These are phyloP conservation scores for Siniperca knerii DNA, from an alignment of 2,113 vertebrate genomes.

Conservation along the genomic window DNA sequence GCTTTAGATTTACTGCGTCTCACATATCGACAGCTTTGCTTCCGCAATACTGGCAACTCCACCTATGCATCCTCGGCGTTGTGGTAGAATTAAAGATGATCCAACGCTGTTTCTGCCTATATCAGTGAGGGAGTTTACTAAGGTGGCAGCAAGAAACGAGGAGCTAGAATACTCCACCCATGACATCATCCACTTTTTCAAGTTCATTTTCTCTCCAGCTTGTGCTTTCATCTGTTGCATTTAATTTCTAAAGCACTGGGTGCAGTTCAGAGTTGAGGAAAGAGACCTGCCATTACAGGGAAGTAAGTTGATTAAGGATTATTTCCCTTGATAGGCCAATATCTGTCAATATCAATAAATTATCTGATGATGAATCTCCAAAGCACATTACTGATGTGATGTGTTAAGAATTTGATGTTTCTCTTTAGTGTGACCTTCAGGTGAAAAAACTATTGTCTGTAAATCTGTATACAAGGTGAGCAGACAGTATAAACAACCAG, in stretches of 20 bases:
- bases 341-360: neutral
- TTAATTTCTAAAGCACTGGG: slow-evolving; percentile 14
- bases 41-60: slow-evolving; percentile 20
- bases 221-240: slow-evolving; percentile 76
- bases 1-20: slow-evolving; percentile 62
- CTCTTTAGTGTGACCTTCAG: slow-evolving; percentile 27
- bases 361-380: neutral
- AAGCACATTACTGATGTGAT: neutral
- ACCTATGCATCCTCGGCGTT: neutral
- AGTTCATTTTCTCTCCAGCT: slow-evolving; percentile 65
- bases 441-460: neutral
- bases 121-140: slow-evolving; percentile 47
- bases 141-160: slow-evolving; percentile 47
- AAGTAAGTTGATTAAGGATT: neutral
- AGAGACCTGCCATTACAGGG: slow-evolving; percentile 13
- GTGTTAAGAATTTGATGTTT: neutral
- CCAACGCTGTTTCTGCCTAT: neutral
- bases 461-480: neutral
- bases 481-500: neutral
- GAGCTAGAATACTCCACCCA: slow-evolving; percentile 74
- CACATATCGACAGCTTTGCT: slow-evolving; percentile 44
- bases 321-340: slow-evolving; percentile 16
- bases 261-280: slow-evolving; percentile 26
- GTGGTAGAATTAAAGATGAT: slow-evolving; percentile 20
- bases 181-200: slow-evolving; percentile 82